Base-by-base conservation (phyloP, 2,113 vertebrate species). In the Podilymbus podiceps region DNA sequence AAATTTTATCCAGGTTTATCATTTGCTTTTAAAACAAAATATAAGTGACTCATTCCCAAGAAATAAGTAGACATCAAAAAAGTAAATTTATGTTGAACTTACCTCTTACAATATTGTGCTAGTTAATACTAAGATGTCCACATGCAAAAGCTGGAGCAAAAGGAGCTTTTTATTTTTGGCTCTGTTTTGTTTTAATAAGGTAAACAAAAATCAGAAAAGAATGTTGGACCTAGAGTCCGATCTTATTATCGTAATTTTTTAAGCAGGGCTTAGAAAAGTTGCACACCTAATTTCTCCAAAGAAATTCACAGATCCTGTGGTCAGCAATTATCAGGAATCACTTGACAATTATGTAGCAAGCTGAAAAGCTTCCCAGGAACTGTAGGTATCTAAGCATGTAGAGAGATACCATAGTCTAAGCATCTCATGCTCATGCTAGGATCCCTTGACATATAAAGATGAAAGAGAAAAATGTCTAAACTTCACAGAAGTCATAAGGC, bases 221-320 rank as follows among this genome's bases (percentile, higher is more conserved):
- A 80, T 23, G 21, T 46, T 38, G 40, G 33, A 55, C 19, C 18
- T 5, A 15, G 47, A 52, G 23, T 38, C 14, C 21, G 19, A 44
- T 67, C 23, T 87, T 49, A 35, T 13, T 10, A n/a, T 11, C 25
- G 8, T 12, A 44, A n/a, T 44, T 67, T 81, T 85, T 66, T 35
- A 88, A 55, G n/a, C 3, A 81, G 18, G 8, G 3, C 4, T 74
- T 33, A 30, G n/a, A 56, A 64, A 78, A 81, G 28, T 11, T 2
- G 0, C 3, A 14, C 10, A 56, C 35, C 5, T 42, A 23, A 64
- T 35, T 85, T 78, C 46, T 50, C 2, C 0, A 4, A 55, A 81
- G 44, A 63, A 67, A 66, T 72, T 59, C 46, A 44, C 21, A 30
- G 9, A 53, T 20, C 22, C 12, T 12, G 2, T 28, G 6, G 18